Base-by-base conservation (phyloP, 2,797 vertebrate genomes). In the Chanos chanos region DNA sequence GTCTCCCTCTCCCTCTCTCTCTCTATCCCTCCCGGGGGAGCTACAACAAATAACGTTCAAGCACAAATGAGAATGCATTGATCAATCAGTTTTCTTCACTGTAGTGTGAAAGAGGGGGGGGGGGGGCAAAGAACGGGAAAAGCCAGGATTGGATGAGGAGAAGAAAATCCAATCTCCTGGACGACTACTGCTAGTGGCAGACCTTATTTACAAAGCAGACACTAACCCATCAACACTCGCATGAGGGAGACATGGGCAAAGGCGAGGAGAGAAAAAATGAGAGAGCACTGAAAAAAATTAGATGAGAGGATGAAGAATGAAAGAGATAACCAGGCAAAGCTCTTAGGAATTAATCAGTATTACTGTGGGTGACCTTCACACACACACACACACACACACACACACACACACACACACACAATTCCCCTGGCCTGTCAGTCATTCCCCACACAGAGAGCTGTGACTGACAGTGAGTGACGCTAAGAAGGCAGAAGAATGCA, bases 181-280 rank as follows among this genome's bases (percentile, higher is more conserved):
- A 63, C 68, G 51, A 70, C 73, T 61, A 64, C 50, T 57, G 41
- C 57, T 62, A 73, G 48, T 73, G 67, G 60, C 68, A 40, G 64
- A 65, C 52, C 67, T 61, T 70, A 76, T 72, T 76, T 72, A 76
- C 71, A 60, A 76, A 50, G 44, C 56, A 70, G 61, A 50, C 67
- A 61, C 33, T 27, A 44, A 55, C 67, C 57, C 59, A 73, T 68
- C 67, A 68, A 67, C 74, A 48, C 68, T 48, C 37, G 40, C 51
- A 25, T 67, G 37, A 24, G 3, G 24, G 34, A 60, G 49, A 70
- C 59, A 64, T 63, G 44, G 54, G 61, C 9, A 54, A 64, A 49
- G n/a, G n/a, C 41, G 56, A 48, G 34, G 52, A 48, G 37, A 33
- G 61, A 73, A 33, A 39, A 28, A 24, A 49, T 52, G 54, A 53